phyloP scores from a whole-genome alignment of 2,797 vertebrate genomes.

The Diceros bicornis region DNA sequence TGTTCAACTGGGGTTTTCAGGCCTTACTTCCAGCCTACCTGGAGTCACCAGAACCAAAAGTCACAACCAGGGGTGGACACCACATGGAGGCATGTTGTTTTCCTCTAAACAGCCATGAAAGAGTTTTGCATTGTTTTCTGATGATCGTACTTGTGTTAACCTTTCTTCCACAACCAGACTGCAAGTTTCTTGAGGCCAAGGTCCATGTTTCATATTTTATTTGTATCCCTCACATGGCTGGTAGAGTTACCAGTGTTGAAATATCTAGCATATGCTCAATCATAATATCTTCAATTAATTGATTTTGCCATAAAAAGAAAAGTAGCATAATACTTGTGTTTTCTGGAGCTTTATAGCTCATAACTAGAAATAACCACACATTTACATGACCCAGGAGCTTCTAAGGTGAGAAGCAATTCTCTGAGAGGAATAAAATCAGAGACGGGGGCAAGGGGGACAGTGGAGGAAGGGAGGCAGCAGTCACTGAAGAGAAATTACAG shows the following conservation, averaged over 20 bases:
- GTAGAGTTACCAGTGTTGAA: not conserved
- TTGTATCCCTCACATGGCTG: not conserved
- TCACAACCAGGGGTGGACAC: not conserved
- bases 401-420: not conserved
- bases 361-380: constrained; percentile 15
- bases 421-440: not conserved
- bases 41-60: constrained; percentile 1
- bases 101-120: not conserved
- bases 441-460: too few relatives aligned
- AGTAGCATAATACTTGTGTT: not conserved
- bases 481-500: not conserved
- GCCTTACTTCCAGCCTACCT: not conserved
- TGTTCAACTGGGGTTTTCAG: not conserved
- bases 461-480: not conserved
- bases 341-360: constrained; percentile 32
- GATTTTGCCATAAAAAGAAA: not conserved
- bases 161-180: not conserved
- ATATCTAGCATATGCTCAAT: not conserved
- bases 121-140: not conserved
- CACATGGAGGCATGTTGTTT: not conserved
- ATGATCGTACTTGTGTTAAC: not conserved
- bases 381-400: not conserved
- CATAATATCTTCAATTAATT: constrained; percentile 12
- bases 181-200: not conserved
- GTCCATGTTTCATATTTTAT: not conserved